A percentile compares a stretch with the other conserved stretches of the same genome.
Conservation (phyloP, 2,797 vertebrate genomes). For the Tenualosa ilisha region DNA sequence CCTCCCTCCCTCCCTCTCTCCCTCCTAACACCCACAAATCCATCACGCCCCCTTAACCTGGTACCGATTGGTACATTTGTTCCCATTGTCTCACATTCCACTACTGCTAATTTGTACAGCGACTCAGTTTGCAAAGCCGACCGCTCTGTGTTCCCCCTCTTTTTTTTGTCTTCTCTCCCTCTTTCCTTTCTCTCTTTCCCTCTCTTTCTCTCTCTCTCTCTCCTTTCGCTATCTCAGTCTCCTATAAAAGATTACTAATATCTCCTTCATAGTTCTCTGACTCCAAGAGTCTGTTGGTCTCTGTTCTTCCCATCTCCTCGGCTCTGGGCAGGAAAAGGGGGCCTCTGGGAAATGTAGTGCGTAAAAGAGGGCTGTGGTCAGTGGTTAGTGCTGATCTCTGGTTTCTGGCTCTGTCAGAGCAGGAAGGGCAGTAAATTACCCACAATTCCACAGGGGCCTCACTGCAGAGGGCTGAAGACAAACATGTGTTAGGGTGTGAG, state of each 20-base stretch:
- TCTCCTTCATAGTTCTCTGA: neutral
- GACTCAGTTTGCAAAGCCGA: no score
- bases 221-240: neutral
- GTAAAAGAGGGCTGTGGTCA: conserved; percentile 47
- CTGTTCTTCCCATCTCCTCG: conserved; percentile 35
- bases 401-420: conserved; percentile 6
- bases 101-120: neutral
- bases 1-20: conserved; percentile 37
- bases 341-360: conserved; percentile 58
- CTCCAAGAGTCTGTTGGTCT: conserved; percentile 9
- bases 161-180: neutral
- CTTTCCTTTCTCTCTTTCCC: conserved; percentile 6
- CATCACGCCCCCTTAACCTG: neutral
- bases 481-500: neutral
- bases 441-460: neutral
- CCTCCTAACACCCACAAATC: conserved; percentile 27
- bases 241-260: neutral
- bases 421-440: conserved; percentile 21
- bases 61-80: neutral
- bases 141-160: no score
- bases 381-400: conserved; percentile 53
- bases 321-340: conserved; percentile 36
- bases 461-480: conserved; percentile 11
- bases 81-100: neutral
- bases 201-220: neutral